Evolutionary conservation across 2,113 vertebrate genomes (phyloP).

Genomic region (Vulpes ferrilata): DNA sequence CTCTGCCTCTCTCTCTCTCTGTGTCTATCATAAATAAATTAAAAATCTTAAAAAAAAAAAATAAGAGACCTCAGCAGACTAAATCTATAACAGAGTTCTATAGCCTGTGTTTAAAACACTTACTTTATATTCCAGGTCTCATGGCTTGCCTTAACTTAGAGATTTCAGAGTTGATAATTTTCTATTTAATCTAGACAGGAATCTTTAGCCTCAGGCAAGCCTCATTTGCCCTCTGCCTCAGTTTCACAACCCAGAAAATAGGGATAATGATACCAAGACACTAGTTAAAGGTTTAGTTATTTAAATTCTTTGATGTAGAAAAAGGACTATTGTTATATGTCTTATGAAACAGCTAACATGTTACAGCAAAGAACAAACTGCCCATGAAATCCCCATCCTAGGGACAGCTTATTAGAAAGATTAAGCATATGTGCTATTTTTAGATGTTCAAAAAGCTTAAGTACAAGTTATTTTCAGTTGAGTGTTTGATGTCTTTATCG

Average conservation of each 20-base stretch:
- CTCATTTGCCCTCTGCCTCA: conserved; percentile 67
- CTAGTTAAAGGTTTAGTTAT: conserved; percentile 64
- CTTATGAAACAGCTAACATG: conserved; percentile 75
- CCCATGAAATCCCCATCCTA: conserved; percentile 61
- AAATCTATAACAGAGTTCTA: conserved; percentile 29
- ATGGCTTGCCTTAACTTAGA: conserved; percentile 70
- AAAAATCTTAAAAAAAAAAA: no score
- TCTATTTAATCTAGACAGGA: conserved; percentile 61
- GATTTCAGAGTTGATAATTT: conserved; percentile 48
- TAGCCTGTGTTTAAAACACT: conserved; percentile 50
- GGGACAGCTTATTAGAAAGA: conserved; percentile 73
- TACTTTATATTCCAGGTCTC: conserved; percentile 56
- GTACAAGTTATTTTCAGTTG: conserved; percentile 71
- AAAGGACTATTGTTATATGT: conserved; percentile 67
- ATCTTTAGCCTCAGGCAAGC: conserved; percentile 62
- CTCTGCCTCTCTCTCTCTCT: no score
- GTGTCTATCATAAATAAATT: no score
- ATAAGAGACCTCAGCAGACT: background rate
- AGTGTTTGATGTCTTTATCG: conserved; percentile 79
- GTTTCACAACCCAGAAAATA: conserved; percentile 76
- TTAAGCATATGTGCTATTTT: conserved; percentile 69
- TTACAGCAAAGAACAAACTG: conserved; percentile 74
- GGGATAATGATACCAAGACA: conserved; percentile 70
- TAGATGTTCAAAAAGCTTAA: conserved; percentile 74
- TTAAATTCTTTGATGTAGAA: conserved; percentile 77